These are phyloP conservation scores for Arvicola amphibius DNA, from an alignment of 2,797 vertebrate species.

Conservation along the genomic window DNA sequence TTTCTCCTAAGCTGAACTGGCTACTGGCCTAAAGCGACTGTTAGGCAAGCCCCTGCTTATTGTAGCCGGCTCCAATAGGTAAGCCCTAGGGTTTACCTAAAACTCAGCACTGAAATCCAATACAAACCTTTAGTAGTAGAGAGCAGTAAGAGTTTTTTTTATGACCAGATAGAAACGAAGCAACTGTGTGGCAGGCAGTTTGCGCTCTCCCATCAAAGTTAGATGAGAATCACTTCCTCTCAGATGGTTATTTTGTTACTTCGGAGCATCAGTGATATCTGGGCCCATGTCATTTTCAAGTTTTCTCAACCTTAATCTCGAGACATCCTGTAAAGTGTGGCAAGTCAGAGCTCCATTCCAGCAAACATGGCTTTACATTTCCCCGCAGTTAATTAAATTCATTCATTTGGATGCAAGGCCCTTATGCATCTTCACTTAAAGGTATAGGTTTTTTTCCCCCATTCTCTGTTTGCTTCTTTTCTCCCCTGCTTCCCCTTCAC, in stretches of 20 bases:
- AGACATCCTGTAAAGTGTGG: conserved; percentile 66
- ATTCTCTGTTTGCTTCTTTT: neutral
- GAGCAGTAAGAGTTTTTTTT: conserved; percentile 27
- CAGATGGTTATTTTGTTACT: conserved; percentile 66
- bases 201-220: neutral
- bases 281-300: conserved; percentile 56
- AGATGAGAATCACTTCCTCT: conserved; percentile 58
- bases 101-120: conserved; percentile 44
- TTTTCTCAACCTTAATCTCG: conserved; percentile 72
- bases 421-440: conserved; percentile 53
- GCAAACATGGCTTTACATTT: conserved; percentile 61
- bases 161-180: conserved; percentile 38
- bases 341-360: conserved; percentile 61
- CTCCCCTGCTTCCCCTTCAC: neutral
- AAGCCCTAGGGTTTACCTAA: neutral
- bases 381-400: conserved; percentile 43
- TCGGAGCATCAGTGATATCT: conserved; percentile 59
- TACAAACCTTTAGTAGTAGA: neutral
- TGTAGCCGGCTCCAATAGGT: neutral
- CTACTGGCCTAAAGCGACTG: conserved; percentile 39
- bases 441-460: neutral
- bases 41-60: neutral
- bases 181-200: conserved; percentile 32
- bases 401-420: conserved; percentile 59
- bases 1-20: conserved; percentile 55